Percentiles rank a stretch among this genome's conserved stretches.
phyloP scores from a whole-genome alignment of 2,888 invertebrate species.

The Sceliomorpha sp. region DNA sequence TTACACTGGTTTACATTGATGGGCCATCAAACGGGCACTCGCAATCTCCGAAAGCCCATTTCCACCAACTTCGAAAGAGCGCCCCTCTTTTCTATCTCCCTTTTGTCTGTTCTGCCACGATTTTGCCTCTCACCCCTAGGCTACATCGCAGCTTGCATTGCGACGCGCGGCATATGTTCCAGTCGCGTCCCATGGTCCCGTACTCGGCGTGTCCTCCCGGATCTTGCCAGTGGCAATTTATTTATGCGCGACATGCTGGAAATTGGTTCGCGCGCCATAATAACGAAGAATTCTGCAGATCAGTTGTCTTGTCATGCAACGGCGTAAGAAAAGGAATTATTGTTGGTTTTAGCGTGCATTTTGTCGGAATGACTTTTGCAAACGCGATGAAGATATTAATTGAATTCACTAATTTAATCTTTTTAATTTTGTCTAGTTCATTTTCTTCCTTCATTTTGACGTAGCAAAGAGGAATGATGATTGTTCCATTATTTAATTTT shows the following conservation, averaged over 20 bases:
- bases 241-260: slow-evolving; percentile 55
- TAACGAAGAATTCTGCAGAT: slow-evolving; percentile 35
- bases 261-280: slow-evolving; percentile 52
- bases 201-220: slow-evolving; percentile 27
- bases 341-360: slow-evolving; percentile 41
- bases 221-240: slow-evolving; percentile 47
- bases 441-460: too few species aligned
- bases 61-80: slow-evolving; percentile 57
- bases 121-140: slow-evolving; percentile 41
- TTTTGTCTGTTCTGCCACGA: slow-evolving; percentile 47
- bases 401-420: slow-evolving; percentile 24
- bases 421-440: too few species aligned
- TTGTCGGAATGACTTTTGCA: slow-evolving; percentile 33
- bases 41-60: slow-evolving; percentile 66
- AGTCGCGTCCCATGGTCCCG: slow-evolving; percentile 21
- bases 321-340: slow-evolving; percentile 37
- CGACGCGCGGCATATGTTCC: slow-evolving; percentile 57
- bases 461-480: too few species aligned
- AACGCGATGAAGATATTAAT: slow-evolving; percentile 44
- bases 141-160: slow-evolving; percentile 41
- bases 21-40: slow-evolving; percentile 70
- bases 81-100: slow-evolving; percentile 45
- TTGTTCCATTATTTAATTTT: too few species aligned
- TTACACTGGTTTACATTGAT: slow-evolving; percentile 75
- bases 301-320: slow-evolving; percentile 37